Base-by-base conservation (phyloP, 2,888 invertebrate species). In the Periphyllus acericola region DNA sequence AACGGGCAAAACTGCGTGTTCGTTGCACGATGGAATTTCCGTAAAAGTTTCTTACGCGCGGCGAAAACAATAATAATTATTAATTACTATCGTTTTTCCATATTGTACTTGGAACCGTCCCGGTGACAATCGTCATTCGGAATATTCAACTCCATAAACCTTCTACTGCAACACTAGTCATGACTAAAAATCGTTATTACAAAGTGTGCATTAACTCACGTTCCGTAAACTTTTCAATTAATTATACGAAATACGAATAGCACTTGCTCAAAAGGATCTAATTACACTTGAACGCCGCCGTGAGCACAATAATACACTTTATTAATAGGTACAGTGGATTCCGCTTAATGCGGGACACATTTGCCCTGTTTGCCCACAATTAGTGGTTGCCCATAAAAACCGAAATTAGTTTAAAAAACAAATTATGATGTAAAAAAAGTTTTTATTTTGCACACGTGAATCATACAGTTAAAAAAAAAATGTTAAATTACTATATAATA, bases 231-330 rank as follows among this genome's bases (percentile, higher is more conserved):
- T 78, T 78, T 78, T 78, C 19, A 78, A 78, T 52, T 78, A 78
- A 78, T 78, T 78, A n/a, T n/a, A n/a, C n/a, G n/a, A n/a, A n/a
- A n/a, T n/a, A 78, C 19, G 29, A 78, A 78, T 52, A 78, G 52
- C 76, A 52, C 76, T 78, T 78, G 52, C 52, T 52, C 32, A 52
- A 29, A 78, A 78, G 52, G 76, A 78, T 78, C 76, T 52, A 52
- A 78, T 78, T 78, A 78, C 52, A 78, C 52, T 32, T 52, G 21
- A 29, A 78, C 21, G 76, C 32, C 46, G 3, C 14, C 14, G 14
- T 11, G 29, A 78, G 32, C 76, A 52, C n/a, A n/a, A n/a, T n/a
- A n/a, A n/a, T 76, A 76, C 52, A 78, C 21, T 78, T 78, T 78
- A 78, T 78, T 52, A 78, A 78, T 52, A 40, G 40, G 40, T 75